Evolutionary conservation across 2,888 invertebrate species (phyloP).

Genomic region (Acleris laterana): DNA sequence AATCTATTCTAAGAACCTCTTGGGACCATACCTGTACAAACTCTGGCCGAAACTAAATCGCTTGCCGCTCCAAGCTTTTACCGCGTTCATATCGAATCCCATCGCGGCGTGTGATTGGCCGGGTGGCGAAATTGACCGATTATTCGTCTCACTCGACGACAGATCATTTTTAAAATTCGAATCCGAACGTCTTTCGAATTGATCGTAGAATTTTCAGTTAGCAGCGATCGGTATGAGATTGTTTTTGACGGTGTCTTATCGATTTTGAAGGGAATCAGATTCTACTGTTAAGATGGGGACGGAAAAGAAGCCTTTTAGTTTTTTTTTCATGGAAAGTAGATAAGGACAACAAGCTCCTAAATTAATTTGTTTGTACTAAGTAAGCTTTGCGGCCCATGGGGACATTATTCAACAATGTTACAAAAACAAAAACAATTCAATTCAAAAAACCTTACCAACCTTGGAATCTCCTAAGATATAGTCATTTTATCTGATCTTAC

Average conservation of each 20-base stretch:
- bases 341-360: no score
- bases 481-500: no score
- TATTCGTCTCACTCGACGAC: slow-evolving; percentile 80
- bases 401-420: no score
- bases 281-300: neutral
- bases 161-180: slow-evolving; percentile 68
- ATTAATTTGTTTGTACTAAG: no score
- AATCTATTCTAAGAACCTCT: no score
- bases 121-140: slow-evolving; percentile 80
- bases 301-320: no score
- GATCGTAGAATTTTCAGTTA: slow-evolving; percentile 7
- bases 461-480: no score
- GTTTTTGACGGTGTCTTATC: neutral
- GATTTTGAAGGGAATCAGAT: neutral
- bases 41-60: slow-evolving; percentile 10
- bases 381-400: no score
- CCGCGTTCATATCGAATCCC: slow-evolving; percentile 66
- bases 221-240: neutral
- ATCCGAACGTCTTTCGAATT: slow-evolving; percentile 39
- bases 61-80: slow-evolving; percentile 40
- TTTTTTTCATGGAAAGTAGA: no score
- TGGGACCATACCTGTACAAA: no score
- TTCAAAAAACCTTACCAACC: no score
- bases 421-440: no score
- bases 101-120: slow-evolving; percentile 79